A percentile compares a stretch with the other conserved stretches of the same genome.
Conservation (phyloP, 2,113 vertebrate genomes). For the Papio anubis region DNA sequence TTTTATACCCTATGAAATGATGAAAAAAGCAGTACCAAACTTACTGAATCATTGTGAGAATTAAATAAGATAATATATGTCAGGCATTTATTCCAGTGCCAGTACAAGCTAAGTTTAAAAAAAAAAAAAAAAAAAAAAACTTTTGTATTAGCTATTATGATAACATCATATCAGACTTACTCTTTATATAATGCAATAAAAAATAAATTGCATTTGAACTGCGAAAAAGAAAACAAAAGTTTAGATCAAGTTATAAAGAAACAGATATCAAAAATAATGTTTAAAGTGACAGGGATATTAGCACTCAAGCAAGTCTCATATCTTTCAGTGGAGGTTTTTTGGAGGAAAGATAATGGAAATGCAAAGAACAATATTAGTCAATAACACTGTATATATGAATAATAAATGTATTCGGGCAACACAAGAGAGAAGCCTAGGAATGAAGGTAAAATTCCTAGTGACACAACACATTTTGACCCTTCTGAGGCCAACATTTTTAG, state of each 20-base stretch:
- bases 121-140: neutral
- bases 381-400: neutral
- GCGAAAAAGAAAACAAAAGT: neutral
- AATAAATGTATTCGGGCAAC: neutral
- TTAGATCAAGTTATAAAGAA: neutral
- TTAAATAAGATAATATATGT: neutral
- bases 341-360: neutral
- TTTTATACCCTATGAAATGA: neutral
- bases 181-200: neutral
- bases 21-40: neutral
- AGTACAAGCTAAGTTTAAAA: neutral
- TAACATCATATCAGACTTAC: neutral
- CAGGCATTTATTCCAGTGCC: neutral
- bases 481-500: neutral
- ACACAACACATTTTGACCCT: neutral
- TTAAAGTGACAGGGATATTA: neutral
- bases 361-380: neutral
- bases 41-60: neutral
- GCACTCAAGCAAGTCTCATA: neutral
- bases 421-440: neutral
- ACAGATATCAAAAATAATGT: neutral
- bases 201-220: neutral
- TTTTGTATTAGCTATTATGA: neutral
- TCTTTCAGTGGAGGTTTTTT: neutral
- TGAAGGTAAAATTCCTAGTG: neutral